Evolutionary conservation across 2,888 invertebrate genomes (phyloP), one percentile per base, ranked within the genome.

Genomic region (Eucriotettix oculatus): DNA sequence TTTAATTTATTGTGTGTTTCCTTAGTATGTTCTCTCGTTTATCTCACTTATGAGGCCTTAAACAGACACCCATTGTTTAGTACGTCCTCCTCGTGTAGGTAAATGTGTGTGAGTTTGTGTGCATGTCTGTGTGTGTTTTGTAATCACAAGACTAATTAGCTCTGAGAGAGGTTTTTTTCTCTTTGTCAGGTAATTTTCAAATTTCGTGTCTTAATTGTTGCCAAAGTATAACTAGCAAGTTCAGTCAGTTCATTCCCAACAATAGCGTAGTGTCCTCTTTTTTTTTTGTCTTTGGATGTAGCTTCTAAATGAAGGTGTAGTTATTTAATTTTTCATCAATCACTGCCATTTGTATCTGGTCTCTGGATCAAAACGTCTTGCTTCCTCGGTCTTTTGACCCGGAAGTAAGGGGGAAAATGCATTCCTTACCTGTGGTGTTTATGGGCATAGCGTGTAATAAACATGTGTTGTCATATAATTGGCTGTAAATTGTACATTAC

Each of bases 341-440:
- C 62, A 62, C 62, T 62, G 62, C 62, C 62, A 62, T 62, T 60
- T 60, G 16, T 60, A 57, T 61, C 61, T 58, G 58, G 61, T 61
- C 58, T 61, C 43, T 58, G 60, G 60, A 60, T 60, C 60, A 56
- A 17, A n/a, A 57, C 16, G 17, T 42, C 56, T 42, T 57, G 44
- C 52, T 52, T 43, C 16, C 43, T 42, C 43, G 43, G 57, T 16
- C 14, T 58, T 41, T 41, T 16, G 5, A 54, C 16, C 16, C 40
- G n/a, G 42, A 52, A 52, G 58, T 41, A 58, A 16, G 41, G 58
- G 52, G 42, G 42, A 17, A 59, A 59, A 52, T 59, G 56, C 59
- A 59, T 59, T 59, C 59, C 59, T 56, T 59, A 29, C 29, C 29
- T 29, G 29, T 29, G 29, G 29, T 29, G 29, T 29, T 29, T 29